These are phyloP conservation scores for Sarcophaga bullata DNA, from an alignment of 1,140 invertebrate genomes.

Conservation along the genomic window DNA sequence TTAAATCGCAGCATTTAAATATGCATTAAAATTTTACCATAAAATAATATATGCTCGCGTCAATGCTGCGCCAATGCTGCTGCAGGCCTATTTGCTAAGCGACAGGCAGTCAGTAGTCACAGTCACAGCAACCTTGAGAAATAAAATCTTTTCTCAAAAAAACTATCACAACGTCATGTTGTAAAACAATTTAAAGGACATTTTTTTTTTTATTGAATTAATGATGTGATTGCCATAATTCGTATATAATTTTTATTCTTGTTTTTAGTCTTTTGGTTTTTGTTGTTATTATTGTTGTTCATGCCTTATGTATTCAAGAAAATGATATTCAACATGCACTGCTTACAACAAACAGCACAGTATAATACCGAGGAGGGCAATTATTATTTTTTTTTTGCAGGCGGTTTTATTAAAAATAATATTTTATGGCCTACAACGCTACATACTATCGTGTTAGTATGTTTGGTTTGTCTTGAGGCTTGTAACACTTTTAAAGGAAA, in stretches of 20 bases:
- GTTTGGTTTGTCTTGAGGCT: no score
- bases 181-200: slow-evolving; percentile 20
- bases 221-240: slow-evolving; percentile 18
- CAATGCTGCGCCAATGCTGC: no score
- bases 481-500: no score
- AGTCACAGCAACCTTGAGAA: background rate
- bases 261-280: background rate
- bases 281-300: background rate
- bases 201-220: slow-evolving; percentile 8
- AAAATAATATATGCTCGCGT: slow-evolving; percentile 3
- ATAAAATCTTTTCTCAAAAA: slow-evolving; percentile 16
- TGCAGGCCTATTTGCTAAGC: background rate
- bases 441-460: no score
- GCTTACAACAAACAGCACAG: background rate
- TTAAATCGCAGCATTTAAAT: background rate
- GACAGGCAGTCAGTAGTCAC: background rate
- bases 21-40: background rate
- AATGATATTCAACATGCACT: slow-evolving; percentile 1
- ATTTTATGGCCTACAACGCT: no score
- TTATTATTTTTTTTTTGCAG: background rate
- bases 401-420: background rate
- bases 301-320: no score
- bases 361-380: no score
- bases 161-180: background rate
- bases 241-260: slow-evolving; percentile 27